Conservation (phyloP, 1,140 invertebrate species). For the Drosophila rhopaloa region DNA sequence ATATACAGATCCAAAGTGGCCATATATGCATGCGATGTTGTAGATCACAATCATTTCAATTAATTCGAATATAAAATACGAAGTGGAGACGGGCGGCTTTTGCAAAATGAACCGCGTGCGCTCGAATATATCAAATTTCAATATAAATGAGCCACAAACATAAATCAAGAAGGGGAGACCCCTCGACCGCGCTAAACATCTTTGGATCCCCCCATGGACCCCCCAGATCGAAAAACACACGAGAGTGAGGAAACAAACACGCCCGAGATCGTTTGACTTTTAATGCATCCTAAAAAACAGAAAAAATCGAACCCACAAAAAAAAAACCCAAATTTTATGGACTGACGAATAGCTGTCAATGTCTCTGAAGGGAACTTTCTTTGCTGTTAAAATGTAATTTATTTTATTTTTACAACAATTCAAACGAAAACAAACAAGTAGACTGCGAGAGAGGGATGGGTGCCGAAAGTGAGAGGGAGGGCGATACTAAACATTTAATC, state of each 20-base stretch:
- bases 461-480: neutral
- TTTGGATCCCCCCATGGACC: constrained; percentile 25
- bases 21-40: constrained; percentile 54
- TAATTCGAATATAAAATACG: constrained; percentile 79
- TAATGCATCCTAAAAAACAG: constrained; percentile 60
- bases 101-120: constrained; percentile 73
- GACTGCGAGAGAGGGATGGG: neutral
- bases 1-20: constrained; percentile 20
- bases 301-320: constrained; percentile 13
- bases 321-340: constrained; percentile 55
- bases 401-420: constrained; percentile 64
- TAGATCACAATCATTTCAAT: constrained; percentile 83
- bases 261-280: constrained; percentile 52
- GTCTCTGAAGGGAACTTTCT: constrained; percentile 45
- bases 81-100: constrained; percentile 67
- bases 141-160: constrained; percentile 76
- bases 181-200: constrained; percentile 5
- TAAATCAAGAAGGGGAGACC: constrained; percentile 64
- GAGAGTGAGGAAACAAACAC: constrained; percentile 70
- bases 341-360: constrained; percentile 77
- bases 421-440: constrained; percentile 21
- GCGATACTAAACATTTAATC: constrained; percentile 66
- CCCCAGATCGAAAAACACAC: constrained; percentile 32
- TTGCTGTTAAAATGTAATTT: constrained; percentile 69
- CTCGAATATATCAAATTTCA: constrained; percentile 82